phyloP scores from a whole-genome alignment of 2,113 vertebrate species.

The Megaceryle torquata region DNA sequence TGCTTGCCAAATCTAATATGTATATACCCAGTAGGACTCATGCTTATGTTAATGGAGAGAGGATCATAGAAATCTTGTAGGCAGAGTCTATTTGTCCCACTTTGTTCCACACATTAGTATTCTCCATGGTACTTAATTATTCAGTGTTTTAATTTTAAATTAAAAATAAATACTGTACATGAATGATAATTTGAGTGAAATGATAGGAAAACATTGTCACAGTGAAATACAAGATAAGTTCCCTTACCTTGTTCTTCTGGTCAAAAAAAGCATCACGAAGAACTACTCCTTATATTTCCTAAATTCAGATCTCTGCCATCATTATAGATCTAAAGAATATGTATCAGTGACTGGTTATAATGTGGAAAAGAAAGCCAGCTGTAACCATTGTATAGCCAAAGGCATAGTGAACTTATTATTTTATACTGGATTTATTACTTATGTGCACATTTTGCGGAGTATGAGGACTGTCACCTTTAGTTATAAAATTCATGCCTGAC shows the following conservation, averaged over 20 bases:
- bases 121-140: constrained; percentile 59
- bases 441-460: background rate
- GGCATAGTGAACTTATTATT: constrained; percentile 10
- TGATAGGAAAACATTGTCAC: constrained; percentile 12
- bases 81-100: constrained; percentile 54
- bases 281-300: background rate
- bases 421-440: constrained; percentile 51
- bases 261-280: background rate
- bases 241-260: background rate
- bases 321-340: background rate
- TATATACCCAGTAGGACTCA: constrained; percentile 60
- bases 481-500: background rate
- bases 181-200: constrained; percentile 55
- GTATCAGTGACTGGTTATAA: background rate
- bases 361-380: background rate
- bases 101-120: constrained; percentile 55
- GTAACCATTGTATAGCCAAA: background rate
- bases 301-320: background rate
- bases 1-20: constrained; percentile 55
- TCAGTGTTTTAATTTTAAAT: constrained; percentile 58
- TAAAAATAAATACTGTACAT: constrained; percentile 54
- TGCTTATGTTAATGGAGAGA: constrained; percentile 55
- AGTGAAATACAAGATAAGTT: constrained; percentile 1
- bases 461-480: background rate
- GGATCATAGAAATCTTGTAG: constrained; percentile 39